Conservation (phyloP, 37 sponge, comb jelly and placozoan species). For the Chondrilla cf. caribensis region DNA sequence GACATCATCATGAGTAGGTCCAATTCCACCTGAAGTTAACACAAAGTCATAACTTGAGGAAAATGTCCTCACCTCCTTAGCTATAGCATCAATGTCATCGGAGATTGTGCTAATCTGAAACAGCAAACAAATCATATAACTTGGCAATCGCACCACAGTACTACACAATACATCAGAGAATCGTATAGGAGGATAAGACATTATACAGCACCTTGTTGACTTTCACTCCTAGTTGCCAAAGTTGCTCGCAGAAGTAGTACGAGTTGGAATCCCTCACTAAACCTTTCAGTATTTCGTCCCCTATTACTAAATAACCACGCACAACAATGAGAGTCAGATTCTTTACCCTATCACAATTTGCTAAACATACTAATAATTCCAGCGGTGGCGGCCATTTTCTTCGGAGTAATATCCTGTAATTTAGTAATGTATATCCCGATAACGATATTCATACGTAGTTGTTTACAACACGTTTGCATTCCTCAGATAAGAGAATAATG, state of each 20-base stretch:
- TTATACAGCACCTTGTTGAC: constrained; percentile 44
- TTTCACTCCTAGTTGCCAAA: constrained; percentile 70
- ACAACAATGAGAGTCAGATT: too few species aligned
- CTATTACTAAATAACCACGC: constrained; percentile 72
- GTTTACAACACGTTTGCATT: not conserved
- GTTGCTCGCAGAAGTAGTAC: constrained; percentile 60
- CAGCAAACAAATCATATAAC: not conserved
- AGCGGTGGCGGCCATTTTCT: constrained; percentile 31
- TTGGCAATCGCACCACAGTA: not conserved
- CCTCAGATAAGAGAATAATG: not conserved
- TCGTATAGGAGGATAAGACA: too few species aligned
- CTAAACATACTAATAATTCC: constrained; percentile 60
- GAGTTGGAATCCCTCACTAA: constrained; percentile 80
- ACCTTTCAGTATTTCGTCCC: constrained; percentile 89
- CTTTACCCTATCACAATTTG: too few species aligned
- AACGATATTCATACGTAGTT: not conserved
- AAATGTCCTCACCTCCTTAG: constrained; percentile 45
- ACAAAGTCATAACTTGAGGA: constrained; percentile 51
- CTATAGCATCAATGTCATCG: constrained; percentile 59
- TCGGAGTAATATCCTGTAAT: constrained; percentile 1
- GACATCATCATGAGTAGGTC: constrained; percentile 92
- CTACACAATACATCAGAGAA: too few species aligned
- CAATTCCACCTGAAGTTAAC: constrained; percentile 81
- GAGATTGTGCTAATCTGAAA: constrained; percentile 50
- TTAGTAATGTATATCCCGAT: not conserved